Conservation (phyloP, 2,888 invertebrate species). For the Fragum sueziense region DNA sequence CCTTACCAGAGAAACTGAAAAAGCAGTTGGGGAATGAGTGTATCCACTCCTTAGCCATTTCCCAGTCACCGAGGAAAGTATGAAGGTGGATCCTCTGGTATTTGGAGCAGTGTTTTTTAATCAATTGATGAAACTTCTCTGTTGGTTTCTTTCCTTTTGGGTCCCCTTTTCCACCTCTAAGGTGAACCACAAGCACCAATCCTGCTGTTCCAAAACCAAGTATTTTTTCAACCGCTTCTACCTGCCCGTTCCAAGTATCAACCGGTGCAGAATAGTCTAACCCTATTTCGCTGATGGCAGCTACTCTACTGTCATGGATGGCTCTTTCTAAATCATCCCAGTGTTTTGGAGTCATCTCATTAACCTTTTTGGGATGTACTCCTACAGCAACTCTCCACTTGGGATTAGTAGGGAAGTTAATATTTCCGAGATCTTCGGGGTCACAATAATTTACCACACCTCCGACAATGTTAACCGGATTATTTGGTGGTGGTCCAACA, state of each 20-base stretch:
- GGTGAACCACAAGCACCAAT: no score
- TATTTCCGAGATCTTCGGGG: background rate
- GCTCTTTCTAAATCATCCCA: background rate
- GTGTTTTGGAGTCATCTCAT: no score
- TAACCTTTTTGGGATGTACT: background rate
- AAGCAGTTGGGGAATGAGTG: background rate
- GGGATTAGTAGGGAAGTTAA: no score
- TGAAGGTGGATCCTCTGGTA: background rate
- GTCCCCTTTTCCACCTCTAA: no score
- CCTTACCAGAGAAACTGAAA: background rate
- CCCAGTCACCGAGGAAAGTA: no score
- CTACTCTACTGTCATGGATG: background rate
- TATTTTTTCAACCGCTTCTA: background rate
- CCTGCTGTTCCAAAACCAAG: background rate
- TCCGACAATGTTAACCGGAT: no score
- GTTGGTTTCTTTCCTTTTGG: background rate
- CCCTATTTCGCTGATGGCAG: background rate
- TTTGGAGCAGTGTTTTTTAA: no score
- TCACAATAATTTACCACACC: no score
- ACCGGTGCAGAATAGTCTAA: background rate
- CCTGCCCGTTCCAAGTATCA: background rate
- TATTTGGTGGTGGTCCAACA: no score
- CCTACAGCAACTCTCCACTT: background rate
- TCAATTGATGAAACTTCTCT: background rate
- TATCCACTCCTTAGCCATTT: conserved; percentile 4